Evolutionary conservation across 35 echinoderm and acorn worm species (phyloP), one percentile per base, ranked within the genome.

Genomic region (Chiridota heheva): DNA sequence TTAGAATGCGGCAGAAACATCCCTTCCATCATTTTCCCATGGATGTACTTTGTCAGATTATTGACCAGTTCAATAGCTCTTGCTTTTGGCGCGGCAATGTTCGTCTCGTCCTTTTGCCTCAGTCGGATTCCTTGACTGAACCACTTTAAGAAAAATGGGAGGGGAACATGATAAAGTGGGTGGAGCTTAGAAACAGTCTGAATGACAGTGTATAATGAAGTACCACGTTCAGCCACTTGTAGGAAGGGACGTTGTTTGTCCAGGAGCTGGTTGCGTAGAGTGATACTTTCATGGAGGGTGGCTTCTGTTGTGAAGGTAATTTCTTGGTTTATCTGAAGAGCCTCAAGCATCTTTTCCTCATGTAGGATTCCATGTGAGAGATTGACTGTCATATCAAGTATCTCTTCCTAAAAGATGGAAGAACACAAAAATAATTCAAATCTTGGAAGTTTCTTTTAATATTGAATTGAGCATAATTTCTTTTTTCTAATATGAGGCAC

Each of bases 11-110:
- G 83, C 2, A 82, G 78, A 56, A 87, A 89, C 13, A 87, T 59
- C 31, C 72, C 81, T 4, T 63, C 59, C 2, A 81, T 55, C 5
- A 98, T 36, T 27, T 70, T 39, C 10, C 56, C 43, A 24, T 98
- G 95, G 15, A 88, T 59, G 20, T 83, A 49, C 15, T 49, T 28
- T 3, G 89, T 98, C 40, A 98, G 40, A 36, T 73, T 81, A 28
- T 98, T 85, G 10, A 63, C 77, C 40, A 98, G 68, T 69, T 98
- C 95, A 24, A 87, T 81, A 1, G 89, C 95, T 29, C 95, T 36
- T 0, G 95, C 95, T 37, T 86, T 79, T 4, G 90, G 80, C 7
- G 89, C 82, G 36, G 82, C 61, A 33, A 87, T 84, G 56, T 87
- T 82, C 0, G 89, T 82, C 16, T 46, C 36, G 81, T 88, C 81